phyloP scores from a whole-genome alignment of 2,797 vertebrate species.

The Anolis apletophallus region DNA sequence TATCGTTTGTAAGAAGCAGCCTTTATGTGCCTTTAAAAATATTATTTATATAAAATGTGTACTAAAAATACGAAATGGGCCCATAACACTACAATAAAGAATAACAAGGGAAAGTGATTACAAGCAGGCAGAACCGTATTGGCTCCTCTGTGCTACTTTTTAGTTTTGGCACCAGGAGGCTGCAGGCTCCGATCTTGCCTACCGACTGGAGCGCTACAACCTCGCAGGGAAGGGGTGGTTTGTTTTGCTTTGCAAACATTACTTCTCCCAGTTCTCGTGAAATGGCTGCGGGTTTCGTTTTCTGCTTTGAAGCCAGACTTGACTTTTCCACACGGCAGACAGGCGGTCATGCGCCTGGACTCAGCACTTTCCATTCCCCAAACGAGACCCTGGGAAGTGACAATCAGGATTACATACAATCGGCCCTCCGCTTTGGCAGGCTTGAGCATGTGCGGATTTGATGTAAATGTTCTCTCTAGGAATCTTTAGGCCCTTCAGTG shows the following conservation, averaged over 20 bases:
- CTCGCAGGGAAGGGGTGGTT: conserved; percentile 45
- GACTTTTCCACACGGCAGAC: too few species aligned
- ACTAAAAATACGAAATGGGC: conserved; percentile 60
- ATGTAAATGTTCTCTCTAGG: rapidly evolving
- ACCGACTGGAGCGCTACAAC: conserved; percentile 57
- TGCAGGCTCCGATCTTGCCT: conserved; percentile 48
- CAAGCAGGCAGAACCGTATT: conserved; percentile 57
- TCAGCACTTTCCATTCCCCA: too few species aligned
- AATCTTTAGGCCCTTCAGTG: too few species aligned
- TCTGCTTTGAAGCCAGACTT: background rate
- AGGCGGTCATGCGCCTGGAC: background rate
- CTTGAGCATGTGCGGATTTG: background rate
- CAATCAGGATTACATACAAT: background rate
- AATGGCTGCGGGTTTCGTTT: background rate
- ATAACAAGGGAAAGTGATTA: conserved; percentile 57
- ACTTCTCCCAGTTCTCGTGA: conserved; percentile 48
- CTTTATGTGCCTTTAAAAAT: too few species aligned
- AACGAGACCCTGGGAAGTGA: background rate
- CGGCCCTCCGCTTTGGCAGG: background rate
- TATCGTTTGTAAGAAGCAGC: background rate
- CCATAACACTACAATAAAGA: conserved; percentile 49
- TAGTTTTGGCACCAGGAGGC: conserved; percentile 60
- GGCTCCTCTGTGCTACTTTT: conserved; percentile 40
- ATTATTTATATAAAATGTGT: conserved; percentile 18
- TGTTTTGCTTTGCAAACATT: background rate